Conservation (phyloP, 2,113 vertebrate species). For the Tachuris rubrigastra region DNA sequence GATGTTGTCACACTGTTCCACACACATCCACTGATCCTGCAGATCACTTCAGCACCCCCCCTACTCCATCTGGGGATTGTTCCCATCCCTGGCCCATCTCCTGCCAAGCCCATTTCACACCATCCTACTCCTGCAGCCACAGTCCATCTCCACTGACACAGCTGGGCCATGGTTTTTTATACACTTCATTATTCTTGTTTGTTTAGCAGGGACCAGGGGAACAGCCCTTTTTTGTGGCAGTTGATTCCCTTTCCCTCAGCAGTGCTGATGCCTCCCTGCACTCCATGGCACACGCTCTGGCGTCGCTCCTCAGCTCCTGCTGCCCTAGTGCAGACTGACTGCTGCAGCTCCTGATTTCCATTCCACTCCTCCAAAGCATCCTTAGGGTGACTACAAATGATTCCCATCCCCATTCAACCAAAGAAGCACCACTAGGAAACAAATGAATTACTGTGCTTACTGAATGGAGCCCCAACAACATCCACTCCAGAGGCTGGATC, state of each 20-base stretch:
- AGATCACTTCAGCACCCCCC: not conserved
- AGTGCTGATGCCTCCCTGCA: not conserved
- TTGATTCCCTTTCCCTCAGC: not conserved
- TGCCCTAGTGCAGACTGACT: not conserved
- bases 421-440: not conserved
- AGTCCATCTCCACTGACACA: accelerated
- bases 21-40: not conserved
- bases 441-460: not conserved
- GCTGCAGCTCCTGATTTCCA: not conserved
- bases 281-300: not conserved
- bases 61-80: accelerated
- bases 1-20: accelerated
- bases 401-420: not conserved
- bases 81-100: not conserved
- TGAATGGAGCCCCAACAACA: not conserved
- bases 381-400: not conserved
- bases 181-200: accelerated
- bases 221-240: not conserved
- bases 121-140: not conserved
- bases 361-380: not conserved
- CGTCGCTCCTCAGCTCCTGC: not conserved
- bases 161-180: not conserved
- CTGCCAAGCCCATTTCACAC: not conserved
- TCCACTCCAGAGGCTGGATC: not conserved
- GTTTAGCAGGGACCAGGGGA: not conserved